A percentile compares a stretch with the other conserved stretches of the same genome.
These are phyloP conservation scores for Notechis scutatus DNA, from an alignment of 2,113 vertebrate genomes.

Conservation along the genomic window DNA sequence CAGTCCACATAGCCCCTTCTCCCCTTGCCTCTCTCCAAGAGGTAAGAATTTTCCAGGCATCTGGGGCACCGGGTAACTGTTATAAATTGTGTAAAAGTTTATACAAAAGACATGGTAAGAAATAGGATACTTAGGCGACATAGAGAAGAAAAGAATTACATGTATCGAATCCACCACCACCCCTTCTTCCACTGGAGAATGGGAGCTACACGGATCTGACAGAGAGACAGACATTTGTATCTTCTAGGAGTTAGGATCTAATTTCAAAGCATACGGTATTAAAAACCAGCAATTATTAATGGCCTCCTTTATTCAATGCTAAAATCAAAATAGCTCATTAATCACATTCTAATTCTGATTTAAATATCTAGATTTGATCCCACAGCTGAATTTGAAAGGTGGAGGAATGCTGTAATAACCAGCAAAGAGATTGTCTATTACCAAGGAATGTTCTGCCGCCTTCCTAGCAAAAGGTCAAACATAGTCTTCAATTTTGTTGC, in stretches of 20 bases:
- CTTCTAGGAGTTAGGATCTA: neutral
- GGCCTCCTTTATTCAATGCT: neutral
- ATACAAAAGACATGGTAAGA: too few species aligned
- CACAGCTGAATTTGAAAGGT: neutral
- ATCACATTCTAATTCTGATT: neutral
- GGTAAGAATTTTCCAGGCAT: too few species aligned
- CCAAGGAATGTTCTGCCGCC: neutral
- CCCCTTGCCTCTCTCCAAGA: too few species aligned
- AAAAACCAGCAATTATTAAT: neutral
- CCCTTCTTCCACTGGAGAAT: too few species aligned
- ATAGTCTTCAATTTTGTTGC: neutral
- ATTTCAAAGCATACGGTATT: neutral
- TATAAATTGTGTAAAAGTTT: too few species aligned
- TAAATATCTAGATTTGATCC: conserved; percentile 1
- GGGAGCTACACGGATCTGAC: too few species aligned
- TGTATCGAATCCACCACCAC: too few species aligned
- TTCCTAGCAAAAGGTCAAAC: neutral
- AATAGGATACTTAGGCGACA: too few species aligned
- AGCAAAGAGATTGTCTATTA: neutral
- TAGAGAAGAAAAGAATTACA: too few species aligned
- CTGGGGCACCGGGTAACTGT: too few species aligned
- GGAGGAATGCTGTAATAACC: neutral
- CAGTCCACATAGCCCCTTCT: too few species aligned
- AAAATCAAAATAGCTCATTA: neutral
- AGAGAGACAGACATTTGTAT: neutral